Conservation (phyloP, 2,888 invertebrate species). For the Dicycla oo region DNA sequence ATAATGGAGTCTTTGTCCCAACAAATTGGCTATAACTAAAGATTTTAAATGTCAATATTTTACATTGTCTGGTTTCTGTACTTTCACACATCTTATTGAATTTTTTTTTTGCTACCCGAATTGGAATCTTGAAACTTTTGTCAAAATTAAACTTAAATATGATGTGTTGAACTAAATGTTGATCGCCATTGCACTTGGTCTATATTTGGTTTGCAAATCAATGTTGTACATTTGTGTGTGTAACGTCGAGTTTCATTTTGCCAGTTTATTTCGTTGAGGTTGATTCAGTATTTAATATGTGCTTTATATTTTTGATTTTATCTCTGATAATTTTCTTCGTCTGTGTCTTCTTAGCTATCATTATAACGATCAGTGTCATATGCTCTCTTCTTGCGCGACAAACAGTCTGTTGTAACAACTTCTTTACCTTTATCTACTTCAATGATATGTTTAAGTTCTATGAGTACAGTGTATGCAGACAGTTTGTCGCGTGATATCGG, state of each 20-base stretch:
- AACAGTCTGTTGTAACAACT: slow-evolving; percentile 72
- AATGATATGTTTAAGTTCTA: slow-evolving; percentile 4
- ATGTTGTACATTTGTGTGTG: slow-evolving; percentile 89
- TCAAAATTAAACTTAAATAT: slow-evolving; percentile 47
- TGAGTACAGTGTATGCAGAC: slow-evolving; percentile 65
- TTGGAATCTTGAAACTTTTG: slow-evolving; percentile 59
- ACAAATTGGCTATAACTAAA: slow-evolving; percentile 52
- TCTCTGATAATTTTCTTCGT: slow-evolving; percentile 84
- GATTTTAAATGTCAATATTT: slow-evolving; percentile 39
- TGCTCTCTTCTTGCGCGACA: slow-evolving; percentile 84
- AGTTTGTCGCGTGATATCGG: slow-evolving; percentile 84
- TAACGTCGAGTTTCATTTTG: slow-evolving; percentile 84
- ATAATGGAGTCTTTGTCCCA: slow-evolving; percentile 53
- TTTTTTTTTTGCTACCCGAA: slow-evolving; percentile 49
- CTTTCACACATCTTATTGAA: slow-evolving; percentile 51
- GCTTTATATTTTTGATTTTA: slow-evolving; percentile 84
- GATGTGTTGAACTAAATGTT: slow-evolving; percentile 72
- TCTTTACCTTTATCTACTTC: not conserved
- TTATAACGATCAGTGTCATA: slow-evolving; percentile 86
- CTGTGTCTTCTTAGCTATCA: slow-evolving; percentile 89
- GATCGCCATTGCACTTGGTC: slow-evolving; percentile 86
- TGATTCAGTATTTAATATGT: slow-evolving; percentile 81
- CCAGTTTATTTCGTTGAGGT: slow-evolving; percentile 81
- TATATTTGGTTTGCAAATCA: slow-evolving; percentile 88
- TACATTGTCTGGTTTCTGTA: slow-evolving; percentile 43